These are phyloP conservation scores for Temnothorax nylanderi DNA, from an alignment of 1,140 invertebrate species.

Conservation along the genomic window DNA sequence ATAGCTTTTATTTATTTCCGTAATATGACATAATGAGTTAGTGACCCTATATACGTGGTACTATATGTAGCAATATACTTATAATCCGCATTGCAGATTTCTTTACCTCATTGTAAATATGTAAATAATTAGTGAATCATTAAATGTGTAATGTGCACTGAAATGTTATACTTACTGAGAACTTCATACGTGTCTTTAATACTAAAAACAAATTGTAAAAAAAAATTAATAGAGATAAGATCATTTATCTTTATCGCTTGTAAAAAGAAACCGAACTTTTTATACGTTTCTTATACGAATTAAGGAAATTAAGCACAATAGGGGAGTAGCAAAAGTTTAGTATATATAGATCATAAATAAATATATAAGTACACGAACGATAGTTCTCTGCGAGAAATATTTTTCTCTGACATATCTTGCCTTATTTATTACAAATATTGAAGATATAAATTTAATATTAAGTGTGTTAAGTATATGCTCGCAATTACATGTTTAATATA, in stretches of 20 bases:
- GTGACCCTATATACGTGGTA: background rate
- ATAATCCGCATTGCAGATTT: background rate
- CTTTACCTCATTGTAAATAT: conserved; percentile 68
- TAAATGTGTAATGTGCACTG: background rate
- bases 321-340: background rate
- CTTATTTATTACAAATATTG: conserved; percentile 29
- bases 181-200: background rate
- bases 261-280: conserved; percentile 12
- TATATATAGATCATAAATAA: conserved; percentile 13
- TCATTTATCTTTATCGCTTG: background rate
- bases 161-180: background rate
- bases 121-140: conserved; percentile 64
- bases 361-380: background rate
- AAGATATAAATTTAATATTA: conserved; percentile 7
- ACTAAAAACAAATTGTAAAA: background rate
- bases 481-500: background rate
- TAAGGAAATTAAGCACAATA: background rate
- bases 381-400: background rate
- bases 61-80: background rate
- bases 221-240: background rate
- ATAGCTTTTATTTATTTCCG: background rate
- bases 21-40: background rate
- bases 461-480: background rate
- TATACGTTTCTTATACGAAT: background rate
- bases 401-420: conserved; percentile 51